phyloP scores from a whole-genome alignment of 2,888 invertebrate genomes.

The Mylabris sibirica region DNA sequence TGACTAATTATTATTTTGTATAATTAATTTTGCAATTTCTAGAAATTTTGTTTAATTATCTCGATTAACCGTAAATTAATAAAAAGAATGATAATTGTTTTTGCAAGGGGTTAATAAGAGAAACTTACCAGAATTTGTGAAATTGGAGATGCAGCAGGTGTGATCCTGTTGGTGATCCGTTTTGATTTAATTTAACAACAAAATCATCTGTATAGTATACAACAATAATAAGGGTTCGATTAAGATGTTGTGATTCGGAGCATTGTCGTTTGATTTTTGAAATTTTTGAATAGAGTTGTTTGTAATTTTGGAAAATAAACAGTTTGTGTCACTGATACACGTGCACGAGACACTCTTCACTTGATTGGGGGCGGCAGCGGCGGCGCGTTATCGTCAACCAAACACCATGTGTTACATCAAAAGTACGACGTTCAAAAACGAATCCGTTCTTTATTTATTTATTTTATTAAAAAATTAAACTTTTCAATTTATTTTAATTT shows the following conservation, averaged over 20 bases:
- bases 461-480: not conserved
- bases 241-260: not conserved
- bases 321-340: not conserved
- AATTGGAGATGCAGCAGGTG: constrained; percentile 36
- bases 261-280: not conserved
- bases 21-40: not conserved
- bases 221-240: not conserved
- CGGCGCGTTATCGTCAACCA: constrained; percentile 13
- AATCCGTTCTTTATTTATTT: not conserved
- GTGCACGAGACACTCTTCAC: constrained; percentile 2
- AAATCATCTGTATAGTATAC: not conserved
- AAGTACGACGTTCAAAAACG: not conserved
- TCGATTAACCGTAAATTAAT: constrained; percentile 4
- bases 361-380: not conserved
- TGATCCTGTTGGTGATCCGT: constrained; percentile 13
- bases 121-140: constrained; percentile 47
- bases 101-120: no score
- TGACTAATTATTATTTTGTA: not conserved
- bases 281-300: not conserved
- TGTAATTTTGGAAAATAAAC: not conserved
- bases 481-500: not conserved
- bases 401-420: constrained; percentile 12
- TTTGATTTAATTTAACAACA: constrained; percentile 3
- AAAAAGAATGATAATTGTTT: not conserved
- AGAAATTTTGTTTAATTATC: not conserved